phyloP scores from a whole-genome alignment of 2,113 vertebrate species.

The Donacobius atricapilla region DNA sequence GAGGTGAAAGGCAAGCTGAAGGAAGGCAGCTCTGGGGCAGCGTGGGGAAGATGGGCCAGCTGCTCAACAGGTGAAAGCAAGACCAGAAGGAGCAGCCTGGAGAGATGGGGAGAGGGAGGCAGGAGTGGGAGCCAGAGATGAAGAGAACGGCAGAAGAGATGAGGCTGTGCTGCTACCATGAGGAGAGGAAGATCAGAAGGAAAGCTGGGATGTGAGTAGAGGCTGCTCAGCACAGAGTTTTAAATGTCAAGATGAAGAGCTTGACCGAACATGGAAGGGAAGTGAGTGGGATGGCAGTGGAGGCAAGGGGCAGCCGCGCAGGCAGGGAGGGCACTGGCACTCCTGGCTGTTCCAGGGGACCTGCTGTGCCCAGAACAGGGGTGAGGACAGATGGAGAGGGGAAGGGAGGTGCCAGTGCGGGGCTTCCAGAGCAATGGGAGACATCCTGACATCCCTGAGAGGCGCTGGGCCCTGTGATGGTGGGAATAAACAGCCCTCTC shows the following conservation, averaged over 20 bases:
- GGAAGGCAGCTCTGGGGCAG: neutral
- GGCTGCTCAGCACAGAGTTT: neutral
- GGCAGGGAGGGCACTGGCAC: neutral
- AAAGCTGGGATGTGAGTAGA: neutral
- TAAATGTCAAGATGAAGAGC: neutral
- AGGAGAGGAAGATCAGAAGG: neutral
- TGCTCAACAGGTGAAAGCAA: neutral
- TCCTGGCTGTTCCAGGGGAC: neutral
- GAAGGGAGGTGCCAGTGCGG: neutral
- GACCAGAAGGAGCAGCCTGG: neutral
- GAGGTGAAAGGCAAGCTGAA: neutral
- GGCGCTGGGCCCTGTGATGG: fast-evolving
- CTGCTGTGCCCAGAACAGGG: neutral
- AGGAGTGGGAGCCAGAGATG: neutral
- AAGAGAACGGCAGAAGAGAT: neutral
- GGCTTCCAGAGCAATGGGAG: neutral
- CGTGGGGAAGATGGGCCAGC: neutral
- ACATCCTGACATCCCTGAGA: neutral
- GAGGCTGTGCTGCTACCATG: neutral
- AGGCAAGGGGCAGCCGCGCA: fast-evolving
- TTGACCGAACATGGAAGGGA: neutral
- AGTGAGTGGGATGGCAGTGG: neutral
- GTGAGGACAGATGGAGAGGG: neutral
- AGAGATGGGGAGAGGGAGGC: neutral
- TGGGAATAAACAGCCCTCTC: neutral